Evolutionary conservation across 2,113 vertebrate genomes (phyloP).

Genomic region (Brienomyrus brachyistius): DNA sequence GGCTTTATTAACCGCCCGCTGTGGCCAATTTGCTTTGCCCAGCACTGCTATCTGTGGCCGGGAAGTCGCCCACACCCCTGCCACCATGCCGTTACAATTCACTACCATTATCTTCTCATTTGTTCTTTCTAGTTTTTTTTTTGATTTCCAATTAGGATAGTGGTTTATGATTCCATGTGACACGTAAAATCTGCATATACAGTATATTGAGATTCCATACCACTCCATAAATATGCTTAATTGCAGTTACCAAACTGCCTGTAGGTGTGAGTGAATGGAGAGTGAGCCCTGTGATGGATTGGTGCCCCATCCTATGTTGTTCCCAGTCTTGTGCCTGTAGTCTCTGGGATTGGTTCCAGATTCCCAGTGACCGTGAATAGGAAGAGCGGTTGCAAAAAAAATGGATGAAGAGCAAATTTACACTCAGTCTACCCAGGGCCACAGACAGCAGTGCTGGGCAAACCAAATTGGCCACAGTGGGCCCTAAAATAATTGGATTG

Average conservation of each 20-base stretch:
- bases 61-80: background rate
- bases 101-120: background rate
- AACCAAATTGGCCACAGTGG: background rate
- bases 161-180: background rate
- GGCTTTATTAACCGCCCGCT: background rate
- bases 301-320: too few species aligned
- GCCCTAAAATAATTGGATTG: background rate
- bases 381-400: too few species aligned
- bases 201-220: background rate
- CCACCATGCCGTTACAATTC: background rate
- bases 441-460: background rate
- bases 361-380: too few species aligned
- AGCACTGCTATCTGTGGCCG: background rate
- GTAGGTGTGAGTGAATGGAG: too few species aligned
- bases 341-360: too few species aligned
- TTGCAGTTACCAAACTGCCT: too few species aligned
- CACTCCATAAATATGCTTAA: too few species aligned
- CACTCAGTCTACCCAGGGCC: background rate
- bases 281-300: too few species aligned
- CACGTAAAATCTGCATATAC: background rate
- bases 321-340: too few species aligned
- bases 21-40: background rate
- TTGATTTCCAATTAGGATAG: background rate
- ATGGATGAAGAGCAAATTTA: too few species aligned
- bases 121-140: background rate